These are phyloP conservation scores for Trematocara zebra DNA, from an alignment of 2,113 vertebrate species.

Conservation along the genomic window DNA sequence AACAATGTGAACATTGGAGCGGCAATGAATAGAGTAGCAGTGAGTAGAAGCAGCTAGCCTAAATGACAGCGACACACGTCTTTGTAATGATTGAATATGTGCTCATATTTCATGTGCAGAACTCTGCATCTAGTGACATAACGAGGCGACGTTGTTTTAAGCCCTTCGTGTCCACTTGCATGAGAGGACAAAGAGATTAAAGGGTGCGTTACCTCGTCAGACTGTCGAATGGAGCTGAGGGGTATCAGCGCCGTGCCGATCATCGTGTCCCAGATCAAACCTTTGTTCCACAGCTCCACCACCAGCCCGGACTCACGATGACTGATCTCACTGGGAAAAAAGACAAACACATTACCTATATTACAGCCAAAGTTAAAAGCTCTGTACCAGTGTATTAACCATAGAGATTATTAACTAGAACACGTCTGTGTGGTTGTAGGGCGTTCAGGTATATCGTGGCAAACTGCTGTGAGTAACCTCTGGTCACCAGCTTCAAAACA, in stretches of 20 bases:
- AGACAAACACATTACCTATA: neutral
- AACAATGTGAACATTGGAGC: too few relatives aligned
- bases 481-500: neutral
- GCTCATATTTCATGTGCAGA: neutral
- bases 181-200: neutral
- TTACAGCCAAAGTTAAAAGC: neutral
- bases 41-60: too few relatives aligned
- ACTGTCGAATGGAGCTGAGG: slow-evolving; percentile 83
- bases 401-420: neutral
- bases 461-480: neutral
- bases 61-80: too few relatives aligned
- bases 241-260: slow-evolving; percentile 91
- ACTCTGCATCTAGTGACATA: neutral
- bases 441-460: neutral
- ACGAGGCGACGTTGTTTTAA: fast-evolving
- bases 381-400: neutral
- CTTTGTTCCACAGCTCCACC: slow-evolving; percentile 98
- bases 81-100: too few relatives aligned
- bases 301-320: slow-evolving; percentile 89
- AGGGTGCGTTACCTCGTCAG: slow-evolving; percentile 80
- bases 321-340: slow-evolving; percentile 83
- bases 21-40: too few relatives aligned
- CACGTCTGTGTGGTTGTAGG: fast-evolving
- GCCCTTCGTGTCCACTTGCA: neutral
- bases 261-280: slow-evolving; percentile 97